These are phyloP conservation scores for Alosa alosa DNA, from an alignment of 2,113 vertebrate genomes.

Conservation along the genomic window DNA sequence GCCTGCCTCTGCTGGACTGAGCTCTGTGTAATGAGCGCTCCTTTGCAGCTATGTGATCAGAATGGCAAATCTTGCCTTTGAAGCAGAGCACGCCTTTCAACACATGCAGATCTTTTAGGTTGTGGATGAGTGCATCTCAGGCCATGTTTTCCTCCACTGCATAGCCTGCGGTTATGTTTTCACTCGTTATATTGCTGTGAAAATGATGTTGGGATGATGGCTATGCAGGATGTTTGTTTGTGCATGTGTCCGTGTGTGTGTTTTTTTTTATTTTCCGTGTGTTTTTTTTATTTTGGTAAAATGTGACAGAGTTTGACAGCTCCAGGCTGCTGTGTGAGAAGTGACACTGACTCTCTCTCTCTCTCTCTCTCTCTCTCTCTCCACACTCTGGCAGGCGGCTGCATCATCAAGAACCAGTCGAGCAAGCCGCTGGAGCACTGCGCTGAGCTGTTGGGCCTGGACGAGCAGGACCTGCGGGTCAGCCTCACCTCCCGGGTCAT, in stretches of 20 bases:
- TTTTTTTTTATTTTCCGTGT: not conserved
- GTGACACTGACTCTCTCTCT: not conserved
- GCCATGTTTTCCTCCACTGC: not conserved
- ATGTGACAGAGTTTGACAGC: not conserved
- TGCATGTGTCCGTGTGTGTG: too few relatives aligned
- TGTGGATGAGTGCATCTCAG: not conserved
- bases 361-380: not conserved
- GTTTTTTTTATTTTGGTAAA: not conserved
- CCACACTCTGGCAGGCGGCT: conserved; percentile 78
- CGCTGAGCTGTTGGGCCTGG: conserved; percentile 87
- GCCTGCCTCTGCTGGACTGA: not conserved
- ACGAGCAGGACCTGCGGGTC: conserved; percentile 84
- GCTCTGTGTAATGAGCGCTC: not conserved
- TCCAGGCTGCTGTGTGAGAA: not conserved
- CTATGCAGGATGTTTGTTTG: not conserved
- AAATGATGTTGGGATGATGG: not conserved
- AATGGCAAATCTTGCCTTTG: not conserved
- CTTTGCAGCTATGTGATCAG: not conserved
- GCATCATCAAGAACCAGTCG: conserved; percentile 82
- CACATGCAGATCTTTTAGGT: not conserved
- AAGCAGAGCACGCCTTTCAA: not conserved
- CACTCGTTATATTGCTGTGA: not conserved
- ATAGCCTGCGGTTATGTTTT: not conserved
- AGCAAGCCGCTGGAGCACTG: conserved; percentile 79
- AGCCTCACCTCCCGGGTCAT: conserved; percentile 94